These are phyloP conservation scores for Phengaris alcon DNA, from an alignment of 2,888 invertebrate species.

Conservation along the genomic window DNA sequence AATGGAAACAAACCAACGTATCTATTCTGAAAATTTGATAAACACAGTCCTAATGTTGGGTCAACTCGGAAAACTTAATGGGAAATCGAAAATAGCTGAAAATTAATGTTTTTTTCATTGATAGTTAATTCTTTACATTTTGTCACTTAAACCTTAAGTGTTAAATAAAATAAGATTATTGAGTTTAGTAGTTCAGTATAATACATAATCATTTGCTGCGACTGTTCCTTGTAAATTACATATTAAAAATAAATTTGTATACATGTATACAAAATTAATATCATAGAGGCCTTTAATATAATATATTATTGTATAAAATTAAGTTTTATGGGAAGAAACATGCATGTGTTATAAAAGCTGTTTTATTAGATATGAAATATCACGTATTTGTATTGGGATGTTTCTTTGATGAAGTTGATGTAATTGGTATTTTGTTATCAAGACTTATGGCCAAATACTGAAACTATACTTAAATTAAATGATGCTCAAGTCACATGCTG, in stretches of 20 bases:
- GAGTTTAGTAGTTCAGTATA: background rate
- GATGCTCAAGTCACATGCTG: no score
- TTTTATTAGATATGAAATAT: conserved; percentile 6
- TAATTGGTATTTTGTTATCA: background rate
- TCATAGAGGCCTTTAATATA: conserved; percentile 13
- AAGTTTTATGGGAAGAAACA: background rate
- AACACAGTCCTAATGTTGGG: conserved; percentile 74
- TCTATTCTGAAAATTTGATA: conserved; percentile 74
- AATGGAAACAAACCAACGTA: conserved; percentile 75
- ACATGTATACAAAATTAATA: background rate
- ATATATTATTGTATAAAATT: background rate
- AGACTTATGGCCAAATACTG: background rate
- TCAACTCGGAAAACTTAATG: conserved; percentile 66
- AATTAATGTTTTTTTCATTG: conserved; percentile 37
- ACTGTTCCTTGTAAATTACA: background rate
- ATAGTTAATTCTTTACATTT: conserved; percentile 32
- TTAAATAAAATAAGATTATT: background rate
- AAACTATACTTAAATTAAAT: no score
- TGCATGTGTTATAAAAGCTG: background rate
- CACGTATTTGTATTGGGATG: background rate
- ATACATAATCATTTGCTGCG: background rate
- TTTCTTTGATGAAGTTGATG: background rate
- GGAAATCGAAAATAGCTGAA: conserved; percentile 66
- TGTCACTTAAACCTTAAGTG: conserved; percentile 25
- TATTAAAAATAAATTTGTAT: background rate